Base-by-base conservation (phyloP, 2,797 vertebrate genomes). In the Lacerta bilineata region DNA sequence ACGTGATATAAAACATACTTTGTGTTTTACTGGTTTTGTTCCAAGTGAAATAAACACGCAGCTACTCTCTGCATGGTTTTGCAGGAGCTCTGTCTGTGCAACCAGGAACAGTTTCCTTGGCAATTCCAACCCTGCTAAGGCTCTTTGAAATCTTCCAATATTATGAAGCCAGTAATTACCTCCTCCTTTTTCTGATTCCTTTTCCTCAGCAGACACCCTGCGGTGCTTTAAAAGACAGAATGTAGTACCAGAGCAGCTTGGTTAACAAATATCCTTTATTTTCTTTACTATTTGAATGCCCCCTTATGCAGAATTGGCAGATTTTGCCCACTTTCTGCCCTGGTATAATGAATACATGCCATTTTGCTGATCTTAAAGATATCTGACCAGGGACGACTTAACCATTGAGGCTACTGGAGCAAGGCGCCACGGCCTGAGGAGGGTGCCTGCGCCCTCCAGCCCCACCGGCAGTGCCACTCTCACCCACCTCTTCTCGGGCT, bases 101-200 rank as follows among this genome's bases (percentile, higher is more conserved):
- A 46, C 59, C 41, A 86, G 39, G 20, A 78, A 36, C 69, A 23
- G 84, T 86, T 86, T 86, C 84, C 84, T 86, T 86, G 84, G 84
- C 76, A 86, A 86, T 86, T n/a, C 61, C 43, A 79, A 10, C 39
- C 41, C 29, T 78, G 41, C 76, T 79, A 79, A 78, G 78, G 29
- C 76, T 78, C 75, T 86, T 86, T 85, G 72, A 84, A 85, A 85
- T 86, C 84, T 50, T 86, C 68, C 76, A 86, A 36, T 43, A 18
- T 86, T 86, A 79, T 69, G n/a, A 86, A 86, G 64, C 84, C 75
- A 78, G 27, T 79, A 86, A 86, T 86, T 86, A 86, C 75, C 84
- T 79, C 84, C 84, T 69, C n/a, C 75, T 86, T 86, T 69, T 79
- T 79, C 61, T 69, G 64, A 86, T 78, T 86, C 84, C 50, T 86